Percentiles rank a stretch among this genome's conserved stretches.
These are phyloP conservation scores for Craniophora ligustri DNA, from an alignment of 2,888 invertebrate species.

Conservation along the genomic window DNA sequence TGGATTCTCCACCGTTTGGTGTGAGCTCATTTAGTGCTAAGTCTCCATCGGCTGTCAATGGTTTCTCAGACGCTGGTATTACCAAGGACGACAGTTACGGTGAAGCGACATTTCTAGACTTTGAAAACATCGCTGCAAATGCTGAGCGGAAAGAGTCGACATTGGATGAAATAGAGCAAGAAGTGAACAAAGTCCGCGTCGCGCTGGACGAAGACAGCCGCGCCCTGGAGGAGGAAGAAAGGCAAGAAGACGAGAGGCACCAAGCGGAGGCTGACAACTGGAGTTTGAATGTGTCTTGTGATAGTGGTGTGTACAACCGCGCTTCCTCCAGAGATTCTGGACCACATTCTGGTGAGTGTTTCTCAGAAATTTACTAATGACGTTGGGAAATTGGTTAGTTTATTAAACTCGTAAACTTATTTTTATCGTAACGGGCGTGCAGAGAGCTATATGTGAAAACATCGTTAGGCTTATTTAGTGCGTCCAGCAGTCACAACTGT, in stretches of 20 bases:
- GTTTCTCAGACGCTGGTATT: constrained; percentile 65
- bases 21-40: constrained; percentile 68
- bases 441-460: constrained; percentile 64
- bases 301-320: constrained; percentile 89
- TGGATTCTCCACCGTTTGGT: constrained; percentile 75
- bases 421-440: constrained; percentile 69
- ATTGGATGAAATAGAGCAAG: constrained; percentile 84
- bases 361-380: constrained; percentile 42
- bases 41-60: constrained; percentile 66
- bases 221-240: constrained; percentile 83
- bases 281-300: constrained; percentile 88
- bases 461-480: constrained; percentile 75
- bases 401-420: constrained; percentile 74
- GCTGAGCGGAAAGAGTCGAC: constrained; percentile 78
- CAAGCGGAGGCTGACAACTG: constrained; percentile 85
- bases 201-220: constrained; percentile 85
- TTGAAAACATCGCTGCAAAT: constrained; percentile 75
- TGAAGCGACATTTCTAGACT: constrained; percentile 84
- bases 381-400: constrained; percentile 48
- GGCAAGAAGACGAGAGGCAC: constrained; percentile 80
- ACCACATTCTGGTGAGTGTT: constrained; percentile 84
- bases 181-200: constrained; percentile 84
- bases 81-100: constrained; percentile 81
- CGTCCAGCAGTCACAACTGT: constrained; percentile 67
- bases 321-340: constrained; percentile 87